Percentiles rank a stretch among this genome's conserved stretches.
Conservation (phyloP, 2,113 vertebrate species). For the Pao palembangensis region DNA sequence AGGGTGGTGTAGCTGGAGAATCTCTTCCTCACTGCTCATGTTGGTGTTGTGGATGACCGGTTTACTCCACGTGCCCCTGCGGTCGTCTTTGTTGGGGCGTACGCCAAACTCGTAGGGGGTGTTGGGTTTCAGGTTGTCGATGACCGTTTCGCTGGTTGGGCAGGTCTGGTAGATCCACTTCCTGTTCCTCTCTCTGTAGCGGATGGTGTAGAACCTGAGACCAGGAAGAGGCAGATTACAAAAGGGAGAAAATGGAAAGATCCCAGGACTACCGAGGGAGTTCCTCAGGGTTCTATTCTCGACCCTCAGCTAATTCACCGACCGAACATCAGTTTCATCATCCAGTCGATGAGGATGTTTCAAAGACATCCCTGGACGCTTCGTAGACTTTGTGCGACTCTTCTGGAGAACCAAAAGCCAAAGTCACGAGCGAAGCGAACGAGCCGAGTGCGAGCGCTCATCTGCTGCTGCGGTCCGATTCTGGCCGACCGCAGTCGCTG, state of each 20-base stretch:
- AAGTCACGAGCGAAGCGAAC: neutral
- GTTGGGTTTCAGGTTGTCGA: conserved; percentile 89
- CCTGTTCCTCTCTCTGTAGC: conserved; percentile 88
- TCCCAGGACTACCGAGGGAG: neutral
- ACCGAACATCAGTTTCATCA: no score
- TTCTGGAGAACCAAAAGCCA: neutral
- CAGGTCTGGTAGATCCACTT: conserved; percentile 93
- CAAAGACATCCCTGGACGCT: no score
- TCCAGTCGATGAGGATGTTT: no score
- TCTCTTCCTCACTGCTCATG: conserved; percentile 75
- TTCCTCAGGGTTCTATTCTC: conserved; percentile 13
- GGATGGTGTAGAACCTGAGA: conserved; percentile 88
- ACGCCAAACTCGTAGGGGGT: conserved; percentile 91
- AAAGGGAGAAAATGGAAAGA: neutral
- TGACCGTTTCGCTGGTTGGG: conserved; percentile 88
- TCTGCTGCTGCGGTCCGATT: conserved; percentile 14
- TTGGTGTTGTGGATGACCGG: conserved; percentile 81
- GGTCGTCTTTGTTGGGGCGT: conserved; percentile 80
- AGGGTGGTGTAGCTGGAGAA: neutral
- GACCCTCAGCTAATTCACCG: neutral
- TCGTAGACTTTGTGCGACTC: neutral
- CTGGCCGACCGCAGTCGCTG: neutral
- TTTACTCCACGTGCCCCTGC: conserved; percentile 86
- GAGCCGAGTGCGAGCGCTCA: no score
- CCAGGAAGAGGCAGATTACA: neutral